Conservation (phyloP, 2,797 vertebrate genomes). For the Selene dorsalis region DNA sequence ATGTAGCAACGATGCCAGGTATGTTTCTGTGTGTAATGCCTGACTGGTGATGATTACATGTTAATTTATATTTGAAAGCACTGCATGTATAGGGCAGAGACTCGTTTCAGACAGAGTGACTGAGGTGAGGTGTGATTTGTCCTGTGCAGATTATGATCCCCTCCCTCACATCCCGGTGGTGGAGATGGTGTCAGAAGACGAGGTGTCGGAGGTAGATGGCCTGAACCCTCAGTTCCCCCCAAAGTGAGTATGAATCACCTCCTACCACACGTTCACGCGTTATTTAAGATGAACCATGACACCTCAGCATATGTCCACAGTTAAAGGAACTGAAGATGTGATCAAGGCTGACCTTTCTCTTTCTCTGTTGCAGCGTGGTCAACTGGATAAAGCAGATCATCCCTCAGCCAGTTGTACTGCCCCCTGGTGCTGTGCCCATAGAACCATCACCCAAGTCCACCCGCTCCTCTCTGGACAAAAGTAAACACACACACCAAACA, state of each 20-base stretch:
- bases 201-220: slow-evolving; percentile 49
- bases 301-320: too few relatives aligned
- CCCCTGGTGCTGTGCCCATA: slow-evolving; percentile 64
- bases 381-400: slow-evolving; percentile 83
- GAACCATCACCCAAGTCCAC: slow-evolving; percentile 54
- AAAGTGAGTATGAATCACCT: slow-evolving; percentile 67
- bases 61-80: neutral
- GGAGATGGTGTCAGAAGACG: slow-evolving; percentile 83
- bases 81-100: neutral
- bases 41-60: neutral
- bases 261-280: neutral
- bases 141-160: slow-evolving; percentile 77
- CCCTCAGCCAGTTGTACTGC: slow-evolving; percentile 74
- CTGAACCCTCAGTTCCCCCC: slow-evolving; percentile 55
- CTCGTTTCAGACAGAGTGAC: neutral
- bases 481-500: slow-evolving; percentile 57
- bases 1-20: slow-evolving; percentile 79
- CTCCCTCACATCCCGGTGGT: slow-evolving; percentile 84
- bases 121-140: neutral
- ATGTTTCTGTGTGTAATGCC: neutral
- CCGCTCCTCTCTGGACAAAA: slow-evolving; percentile 80
- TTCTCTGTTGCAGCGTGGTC: slow-evolving; percentile 70
- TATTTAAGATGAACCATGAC: too few relatives aligned
- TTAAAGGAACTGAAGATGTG: neutral
- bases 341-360: neutral